Base-by-base conservation (phyloP, 2,888 invertebrate genomes). In the Trachelus iudaicus region DNA sequence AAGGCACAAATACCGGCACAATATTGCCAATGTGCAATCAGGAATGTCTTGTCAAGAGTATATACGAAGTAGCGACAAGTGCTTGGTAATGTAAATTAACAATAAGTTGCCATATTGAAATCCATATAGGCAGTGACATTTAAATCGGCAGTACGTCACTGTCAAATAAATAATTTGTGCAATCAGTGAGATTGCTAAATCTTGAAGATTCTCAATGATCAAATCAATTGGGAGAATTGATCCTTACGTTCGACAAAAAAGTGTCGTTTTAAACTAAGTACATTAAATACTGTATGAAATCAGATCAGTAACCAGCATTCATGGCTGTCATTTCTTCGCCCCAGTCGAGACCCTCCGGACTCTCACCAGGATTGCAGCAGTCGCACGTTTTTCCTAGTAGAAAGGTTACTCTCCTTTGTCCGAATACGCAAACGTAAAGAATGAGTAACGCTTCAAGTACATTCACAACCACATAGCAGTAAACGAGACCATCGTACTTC, bases 271-370 rank as follows among this genome's bases (percentile, higher is more conserved):
- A 71, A 56, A 23, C 1, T 56, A 56, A 56, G 40, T 56, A 56
- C 40, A 9, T 56, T 1, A 23, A 56, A 56, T 56, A 9, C 40
- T 56, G 40, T 6, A 9, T 56, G 9, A 23, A 56, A 56, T 71
- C 11, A 34, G 34, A 12, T 86, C 85, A 93, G 87, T 93, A 93
- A 75, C 94, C 94, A 30, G 95, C 95, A 87, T 96, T 96, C 94
- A 97, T 97, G 81, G 97, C 96, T 76, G 96, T 95, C 96, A 97
- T 95, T 92, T 97, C 97, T 87, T 97, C 97, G 0, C 97, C 97
- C 97, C 97, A 97, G 87, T 97, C 97, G n/a, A 94, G 94, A 0
- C 94, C 93, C 3, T 95, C 95, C 37, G 95, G 94, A 0, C 95
- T 95, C 82, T 96, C 95, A 12, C 87, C 88, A 9, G 92, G 92